Conservation (phyloP, 37 sponge, comb jelly and placozoan species). For the Haliclona indistincta region DNA sequence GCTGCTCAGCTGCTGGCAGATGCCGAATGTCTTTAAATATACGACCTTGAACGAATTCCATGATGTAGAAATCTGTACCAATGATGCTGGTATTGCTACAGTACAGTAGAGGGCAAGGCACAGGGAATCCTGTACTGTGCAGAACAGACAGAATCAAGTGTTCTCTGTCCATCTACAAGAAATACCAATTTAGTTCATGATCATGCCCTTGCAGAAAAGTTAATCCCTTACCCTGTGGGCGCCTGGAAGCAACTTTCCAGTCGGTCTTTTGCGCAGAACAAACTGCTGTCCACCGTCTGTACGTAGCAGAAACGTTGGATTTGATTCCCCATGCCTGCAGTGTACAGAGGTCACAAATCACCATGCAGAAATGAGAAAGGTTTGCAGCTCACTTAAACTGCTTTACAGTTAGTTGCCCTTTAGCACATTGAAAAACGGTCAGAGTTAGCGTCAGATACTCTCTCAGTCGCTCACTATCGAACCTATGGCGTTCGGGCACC, state of each 20-base stretch:
- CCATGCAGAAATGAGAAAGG: background rate
- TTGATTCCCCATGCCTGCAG: constrained; percentile 75
- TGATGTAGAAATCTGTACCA: constrained; percentile 83
- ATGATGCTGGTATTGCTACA: constrained; percentile 61
- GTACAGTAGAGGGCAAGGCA: constrained; percentile 68
- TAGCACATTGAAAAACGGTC: constrained; percentile 19
- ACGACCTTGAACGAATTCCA: constrained; percentile 81
- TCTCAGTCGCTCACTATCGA: constrained; percentile 36
- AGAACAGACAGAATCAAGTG: constrained; percentile 64
- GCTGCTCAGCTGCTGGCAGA: constrained; percentile 34
- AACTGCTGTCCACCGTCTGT: constrained; percentile 37
- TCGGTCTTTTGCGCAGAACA: constrained; percentile 75
- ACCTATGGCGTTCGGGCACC: constrained; percentile 34
- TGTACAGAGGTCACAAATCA: background rate
- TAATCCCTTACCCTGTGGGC: constrained; percentile 70
- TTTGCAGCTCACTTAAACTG: constrained; percentile 34
- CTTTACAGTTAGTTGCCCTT: constrained; percentile 10
- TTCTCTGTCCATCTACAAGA: constrained; percentile 56
- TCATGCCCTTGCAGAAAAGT: background rate
- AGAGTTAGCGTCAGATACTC: constrained; percentile 9
- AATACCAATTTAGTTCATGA: background rate
- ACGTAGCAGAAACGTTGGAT: constrained; percentile 77
- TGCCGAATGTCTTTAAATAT: constrained; percentile 63
- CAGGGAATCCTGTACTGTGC: constrained; percentile 56
- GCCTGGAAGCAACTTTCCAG: constrained; percentile 66